Evolutionary conservation across 2,888 invertebrate genomes (phyloP), one percentile per base, ranked within the genome.

Genomic region (Noctua comes): DNA sequence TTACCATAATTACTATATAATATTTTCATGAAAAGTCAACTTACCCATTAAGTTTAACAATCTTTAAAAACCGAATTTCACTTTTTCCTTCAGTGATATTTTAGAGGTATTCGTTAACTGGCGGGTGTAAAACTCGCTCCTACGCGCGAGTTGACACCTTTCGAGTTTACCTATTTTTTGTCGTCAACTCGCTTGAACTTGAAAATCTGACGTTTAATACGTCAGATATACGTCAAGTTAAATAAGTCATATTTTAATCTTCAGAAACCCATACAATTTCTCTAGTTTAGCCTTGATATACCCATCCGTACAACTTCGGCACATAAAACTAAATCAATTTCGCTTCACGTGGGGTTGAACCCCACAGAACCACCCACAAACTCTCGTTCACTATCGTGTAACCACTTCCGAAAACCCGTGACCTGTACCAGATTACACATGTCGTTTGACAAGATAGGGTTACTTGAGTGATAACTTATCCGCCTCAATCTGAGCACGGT

Each of bases 381-480:
- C 48, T 65, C 68, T 65, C 68, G 68, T 73, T 66, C 71, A 73
- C 73, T 71, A 69, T 77, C 84, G 68, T 86, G 84, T 81, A 73
- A 46, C 84, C 73, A 77, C 82, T 88, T 77, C 74, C 78, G 46
- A 70, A 76, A 80, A 79, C 80, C 85, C 82, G 79, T 86, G 84
- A 73, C 84, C 85, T 88, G 85, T 79, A 80, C 77, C 80, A 88
- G 87, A 90, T 90, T 87, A 89, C 89, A 86, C 73, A 80, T 88
- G 88, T 90, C 87, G 81, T 86, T 90, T 80, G 68, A 77, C 86
- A 83, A 85, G 80, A 84, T 90, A 88, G 83, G 85, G 85, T 79
- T 86, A 80, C 84, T 86, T 80, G 81, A 88, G 84, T 88, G 86
- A 86, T 88, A 88, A 90, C 73, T 87, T 87, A 84, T 84, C 88